Conservation (phyloP, 1,140 invertebrate species). For the Drosophila tropicalis region DNA sequence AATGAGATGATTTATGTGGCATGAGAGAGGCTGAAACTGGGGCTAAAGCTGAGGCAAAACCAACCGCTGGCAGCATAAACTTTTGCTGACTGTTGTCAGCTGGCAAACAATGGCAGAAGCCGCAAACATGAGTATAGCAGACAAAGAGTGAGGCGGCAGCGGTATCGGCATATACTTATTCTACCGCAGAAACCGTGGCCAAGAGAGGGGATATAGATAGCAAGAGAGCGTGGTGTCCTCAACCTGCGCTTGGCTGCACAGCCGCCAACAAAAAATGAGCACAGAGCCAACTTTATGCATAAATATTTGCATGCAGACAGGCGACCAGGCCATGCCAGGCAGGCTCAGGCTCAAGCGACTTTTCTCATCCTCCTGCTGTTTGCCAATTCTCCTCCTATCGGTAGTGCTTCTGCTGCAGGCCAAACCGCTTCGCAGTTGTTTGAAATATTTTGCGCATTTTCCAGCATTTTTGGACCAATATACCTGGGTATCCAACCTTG, state of each 20-base stretch:
- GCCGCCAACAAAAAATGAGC: constrained; percentile 67
- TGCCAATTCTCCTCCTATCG: background rate
- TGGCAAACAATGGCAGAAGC: constrained; percentile 79
- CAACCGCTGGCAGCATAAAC: constrained; percentile 68
- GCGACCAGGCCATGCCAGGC: constrained; percentile 23
- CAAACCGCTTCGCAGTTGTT: constrained; percentile 32
- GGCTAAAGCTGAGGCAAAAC: constrained; percentile 34
- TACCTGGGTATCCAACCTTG: constrained; percentile 15
- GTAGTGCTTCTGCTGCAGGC: constrained; percentile 31
- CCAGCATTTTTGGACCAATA: constrained; percentile 37
- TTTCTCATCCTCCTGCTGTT: too few species aligned
- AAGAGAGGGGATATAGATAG: constrained; percentile 1
- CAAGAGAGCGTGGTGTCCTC: background rate
- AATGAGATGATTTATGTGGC: constrained; percentile 66
- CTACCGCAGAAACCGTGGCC: constrained; percentile 25
- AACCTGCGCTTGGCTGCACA: constrained; percentile 45
- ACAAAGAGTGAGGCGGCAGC: constrained; percentile 56
- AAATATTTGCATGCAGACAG: constrained; percentile 75
- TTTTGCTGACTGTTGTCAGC: constrained; percentile 80
- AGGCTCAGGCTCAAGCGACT: background rate
- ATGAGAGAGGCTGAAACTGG: constrained; percentile 48
- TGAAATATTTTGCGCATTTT: constrained; percentile 64
- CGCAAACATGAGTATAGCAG: constrained; percentile 71
- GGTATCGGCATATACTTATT: constrained; percentile 33
- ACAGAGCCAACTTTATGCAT: constrained; percentile 79